Evolutionary conservation across 2,113 vertebrate species (phyloP).

Genomic region (Pachycephala philippinensis): DNA sequence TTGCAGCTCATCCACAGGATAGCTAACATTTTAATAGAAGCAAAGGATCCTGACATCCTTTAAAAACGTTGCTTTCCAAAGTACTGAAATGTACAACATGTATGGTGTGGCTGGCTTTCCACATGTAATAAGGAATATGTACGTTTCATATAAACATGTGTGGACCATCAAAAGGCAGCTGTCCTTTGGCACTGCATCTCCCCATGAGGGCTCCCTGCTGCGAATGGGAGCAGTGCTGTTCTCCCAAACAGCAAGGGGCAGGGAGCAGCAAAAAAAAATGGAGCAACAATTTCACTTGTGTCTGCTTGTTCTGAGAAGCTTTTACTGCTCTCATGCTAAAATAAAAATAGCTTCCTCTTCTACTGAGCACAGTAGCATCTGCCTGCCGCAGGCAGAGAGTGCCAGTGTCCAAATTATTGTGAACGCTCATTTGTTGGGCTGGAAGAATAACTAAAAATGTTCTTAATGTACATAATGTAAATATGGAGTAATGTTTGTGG

Average conservation of each 20-base stretch:
- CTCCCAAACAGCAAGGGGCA: neutral
- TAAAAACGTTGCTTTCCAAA: neutral
- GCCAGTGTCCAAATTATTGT: neutral
- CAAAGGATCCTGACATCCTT: neutral
- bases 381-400: neutral
- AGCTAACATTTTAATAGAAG: neutral
- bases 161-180: neutral
- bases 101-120: neutral
- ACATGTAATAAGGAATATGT: neutral
- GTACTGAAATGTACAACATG: neutral
- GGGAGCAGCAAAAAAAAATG: neutral
- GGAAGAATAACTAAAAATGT: neutral
- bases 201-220: neutral
- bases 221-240: rapidly evolving
- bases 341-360: neutral
- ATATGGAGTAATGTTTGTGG: neutral
- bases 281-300: neutral
- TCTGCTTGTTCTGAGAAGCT: neutral
- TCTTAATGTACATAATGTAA: neutral
- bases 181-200: neutral
- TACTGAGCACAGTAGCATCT: neutral
- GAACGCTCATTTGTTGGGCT: neutral
- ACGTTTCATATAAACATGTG: neutral
- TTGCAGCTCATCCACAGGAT: neutral
- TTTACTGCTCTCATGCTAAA: neutral